Conservation (phyloP, 1,140 invertebrate species). For the Leptoteleia sp. region DNA sequence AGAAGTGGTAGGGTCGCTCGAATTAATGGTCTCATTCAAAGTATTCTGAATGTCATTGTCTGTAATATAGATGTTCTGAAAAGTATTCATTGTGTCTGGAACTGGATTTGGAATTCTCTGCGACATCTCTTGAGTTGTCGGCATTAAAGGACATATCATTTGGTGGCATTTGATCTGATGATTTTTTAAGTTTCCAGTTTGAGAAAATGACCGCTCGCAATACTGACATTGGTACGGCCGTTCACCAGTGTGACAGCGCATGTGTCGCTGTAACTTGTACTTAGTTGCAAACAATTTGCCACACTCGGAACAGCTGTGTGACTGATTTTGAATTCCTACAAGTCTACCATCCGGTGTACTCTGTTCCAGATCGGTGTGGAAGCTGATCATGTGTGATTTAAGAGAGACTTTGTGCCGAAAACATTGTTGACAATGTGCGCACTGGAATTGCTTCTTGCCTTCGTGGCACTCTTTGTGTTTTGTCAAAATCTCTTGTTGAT, state of each 20-base stretch:
- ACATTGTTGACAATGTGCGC: slow-evolving; percentile 82
- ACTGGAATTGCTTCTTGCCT: slow-evolving; percentile 81
- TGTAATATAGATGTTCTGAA: slow-evolving; percentile 72
- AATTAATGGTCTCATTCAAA: slow-evolving; percentile 75
- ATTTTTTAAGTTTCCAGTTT: slow-evolving; percentile 84
- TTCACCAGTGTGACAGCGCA: slow-evolving; percentile 82
- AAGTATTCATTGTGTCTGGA: slow-evolving; percentile 65
- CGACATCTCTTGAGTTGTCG: slow-evolving; percentile 36
- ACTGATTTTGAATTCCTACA: slow-evolving; percentile 52
- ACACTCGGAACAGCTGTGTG: slow-evolving; percentile 75
- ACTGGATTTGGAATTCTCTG: slow-evolving; percentile 37
- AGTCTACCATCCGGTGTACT: slow-evolving; percentile 39
- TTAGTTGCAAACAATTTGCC: slow-evolving; percentile 80
- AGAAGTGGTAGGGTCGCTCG: slow-evolving; percentile 67
- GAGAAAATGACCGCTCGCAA: slow-evolving; percentile 82
- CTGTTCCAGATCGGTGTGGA: slow-evolving; percentile 70
- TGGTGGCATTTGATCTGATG: slow-evolving; percentile 79
- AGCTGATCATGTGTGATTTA: slow-evolving; percentile 78
- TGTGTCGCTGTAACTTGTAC: slow-evolving; percentile 79
- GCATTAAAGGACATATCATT: slow-evolving; percentile 56
- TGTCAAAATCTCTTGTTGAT: slow-evolving; percentile 82
- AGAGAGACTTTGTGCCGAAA: slow-evolving; percentile 79
- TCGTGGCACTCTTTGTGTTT: slow-evolving; percentile 82
- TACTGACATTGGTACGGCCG: slow-evolving; percentile 81
- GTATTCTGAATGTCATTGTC: slow-evolving; percentile 77